Percentiles rank a stretch among this genome's conserved stretches.
phyloP scores from a whole-genome alignment of 2,113 vertebrate species.

The Poeciliopsis turrubarensis region DNA sequence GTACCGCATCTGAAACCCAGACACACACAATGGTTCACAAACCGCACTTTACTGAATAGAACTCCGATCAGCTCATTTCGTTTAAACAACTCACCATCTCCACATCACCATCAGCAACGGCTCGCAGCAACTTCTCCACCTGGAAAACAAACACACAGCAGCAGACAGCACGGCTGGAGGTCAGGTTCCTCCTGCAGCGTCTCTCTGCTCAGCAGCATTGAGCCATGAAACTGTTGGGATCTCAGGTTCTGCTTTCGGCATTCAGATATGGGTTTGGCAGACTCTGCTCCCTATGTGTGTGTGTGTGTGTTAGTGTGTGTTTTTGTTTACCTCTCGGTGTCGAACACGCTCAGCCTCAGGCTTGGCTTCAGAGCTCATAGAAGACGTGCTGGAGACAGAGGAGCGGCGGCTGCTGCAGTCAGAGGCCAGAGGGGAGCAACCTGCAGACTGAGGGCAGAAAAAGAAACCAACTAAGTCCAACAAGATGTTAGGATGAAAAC shows the following conservation, averaged over 20 bases:
- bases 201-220: neutral
- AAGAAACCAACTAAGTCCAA: neutral
- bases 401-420: conserved; percentile 88
- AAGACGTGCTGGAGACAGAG: conserved; percentile 87
- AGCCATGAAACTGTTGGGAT: neutral
- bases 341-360: conserved; percentile 80
- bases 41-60: too few relatives aligned
- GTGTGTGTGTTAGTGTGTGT: too few relatives aligned
- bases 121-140: conserved; percentile 95
- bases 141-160: conserved; percentile 61
- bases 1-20: conserved; percentile 87
- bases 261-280: too few relatives aligned
- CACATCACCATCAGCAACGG: conserved; percentile 91
- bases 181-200: neutral
- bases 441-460: conserved; percentile 73
- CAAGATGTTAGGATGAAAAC: too few relatives aligned
- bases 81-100: conserved; percentile 88
- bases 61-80: neutral
- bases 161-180: neutral
- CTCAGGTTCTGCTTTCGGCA: neutral
- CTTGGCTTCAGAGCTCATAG: conserved; percentile 73
- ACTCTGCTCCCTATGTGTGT: too few relatives aligned
- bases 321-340: conserved; percentile 82
- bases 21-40: neutral
- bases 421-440: conserved; percentile 79